Percentiles rank a stretch among this genome's conserved stretches.
These are phyloP conservation scores for Abscondita cerata DNA, from an alignment of 2,888 invertebrate species.

Conservation along the genomic window DNA sequence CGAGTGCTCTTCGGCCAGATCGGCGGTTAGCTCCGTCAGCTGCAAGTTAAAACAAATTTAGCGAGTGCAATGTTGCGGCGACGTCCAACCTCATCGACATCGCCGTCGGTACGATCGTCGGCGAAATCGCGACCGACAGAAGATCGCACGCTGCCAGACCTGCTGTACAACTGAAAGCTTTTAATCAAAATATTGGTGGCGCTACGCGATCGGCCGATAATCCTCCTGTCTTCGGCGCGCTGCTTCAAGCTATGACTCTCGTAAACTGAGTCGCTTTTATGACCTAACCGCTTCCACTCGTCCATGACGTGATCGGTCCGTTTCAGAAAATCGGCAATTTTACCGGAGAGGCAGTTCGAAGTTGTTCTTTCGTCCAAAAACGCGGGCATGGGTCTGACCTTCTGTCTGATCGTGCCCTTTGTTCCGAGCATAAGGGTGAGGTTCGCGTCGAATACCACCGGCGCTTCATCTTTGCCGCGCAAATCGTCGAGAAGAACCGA, in stretches of 20 bases:
- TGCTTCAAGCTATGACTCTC: conserved; percentile 26
- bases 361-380: conserved; percentile 79
- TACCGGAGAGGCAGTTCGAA: conserved; percentile 75
- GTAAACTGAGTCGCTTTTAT: conserved; percentile 61
- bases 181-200: conserved; percentile 85
- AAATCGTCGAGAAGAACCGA: conserved; percentile 65
- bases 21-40: conserved; percentile 92
- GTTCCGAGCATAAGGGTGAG: conserved; percentile 80
- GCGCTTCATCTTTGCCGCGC: conserved; percentile 73
- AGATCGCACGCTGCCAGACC: conserved; percentile 63
- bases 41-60: conserved; percentile 56
- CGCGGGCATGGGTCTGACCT: conserved; percentile 76
- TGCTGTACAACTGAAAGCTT: conserved; percentile 75
- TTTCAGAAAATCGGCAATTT: conserved; percentile 80
- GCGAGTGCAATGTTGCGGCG: conserved; percentile 19
- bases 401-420: conserved; percentile 71
- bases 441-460: conserved; percentile 83
- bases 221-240: conserved; percentile 49
- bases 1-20: conserved; percentile 91
- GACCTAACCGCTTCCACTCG: conserved; percentile 80
- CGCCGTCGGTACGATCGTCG: conserved; percentile 68
- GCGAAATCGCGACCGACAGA: conserved; percentile 63
- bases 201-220: conserved; percentile 71
- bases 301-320: conserved; percentile 89
- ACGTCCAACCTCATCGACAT: conserved; percentile 67